Evolutionary conservation across 2,113 vertebrate species (phyloP).

Genomic region (Pseudopodoces humilis): DNA sequence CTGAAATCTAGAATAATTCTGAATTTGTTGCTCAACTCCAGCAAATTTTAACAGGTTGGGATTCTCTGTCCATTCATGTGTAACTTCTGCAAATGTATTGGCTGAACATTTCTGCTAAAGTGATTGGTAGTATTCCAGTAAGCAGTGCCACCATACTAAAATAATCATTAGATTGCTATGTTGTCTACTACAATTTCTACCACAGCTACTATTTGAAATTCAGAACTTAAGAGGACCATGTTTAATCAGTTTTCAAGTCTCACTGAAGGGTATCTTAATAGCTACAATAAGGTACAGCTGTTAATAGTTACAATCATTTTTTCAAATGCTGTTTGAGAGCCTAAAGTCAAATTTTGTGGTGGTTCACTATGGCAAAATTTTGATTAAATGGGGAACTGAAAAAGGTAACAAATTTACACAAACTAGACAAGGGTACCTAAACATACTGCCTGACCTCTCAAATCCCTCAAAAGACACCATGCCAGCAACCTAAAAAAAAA

Average conservation of each 20-base stretch:
- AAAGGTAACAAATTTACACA: background rate
- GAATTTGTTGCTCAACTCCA: background rate
- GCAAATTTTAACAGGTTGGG: background rate
- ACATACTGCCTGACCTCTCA: background rate
- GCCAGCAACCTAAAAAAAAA: background rate
- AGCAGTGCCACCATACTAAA: background rate
- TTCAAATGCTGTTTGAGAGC: background rate
- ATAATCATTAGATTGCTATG: background rate
- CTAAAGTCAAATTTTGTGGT: background rate
- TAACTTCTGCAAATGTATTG: background rate
- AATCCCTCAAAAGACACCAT: background rate
- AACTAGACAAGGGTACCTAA: background rate
- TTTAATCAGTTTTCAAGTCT: background rate
- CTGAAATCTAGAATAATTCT: background rate
- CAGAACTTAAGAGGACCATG: background rate
- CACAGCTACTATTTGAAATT: background rate
- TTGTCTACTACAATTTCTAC: background rate
- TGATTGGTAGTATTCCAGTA: background rate
- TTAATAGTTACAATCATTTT: background rate
- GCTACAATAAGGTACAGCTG: background rate
- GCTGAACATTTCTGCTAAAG: background rate
- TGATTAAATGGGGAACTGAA: background rate
- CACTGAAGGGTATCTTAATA: background rate
- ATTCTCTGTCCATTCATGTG: background rate
- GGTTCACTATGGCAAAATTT: background rate